phyloP scores from a whole-genome alignment of 2,797 vertebrate genomes.

The Sebastes variabilis region DNA sequence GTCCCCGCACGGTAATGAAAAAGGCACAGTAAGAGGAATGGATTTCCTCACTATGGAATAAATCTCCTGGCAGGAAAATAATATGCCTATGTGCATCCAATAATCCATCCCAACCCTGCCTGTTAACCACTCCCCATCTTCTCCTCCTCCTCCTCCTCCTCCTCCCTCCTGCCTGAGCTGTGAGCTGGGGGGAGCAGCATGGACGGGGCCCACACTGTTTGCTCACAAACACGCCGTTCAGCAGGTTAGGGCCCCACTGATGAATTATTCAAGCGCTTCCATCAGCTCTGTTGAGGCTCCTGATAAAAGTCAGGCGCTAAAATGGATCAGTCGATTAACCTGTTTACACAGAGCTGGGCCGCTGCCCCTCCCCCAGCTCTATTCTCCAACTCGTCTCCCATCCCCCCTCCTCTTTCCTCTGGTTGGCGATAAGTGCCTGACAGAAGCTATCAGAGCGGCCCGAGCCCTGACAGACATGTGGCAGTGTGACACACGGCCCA shows the following conservation, averaged over 20 bases:
- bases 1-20: conserved; percentile 68
- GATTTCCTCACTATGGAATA: conserved; percentile 77
- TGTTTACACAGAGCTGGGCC: conserved; percentile 89
- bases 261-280: conserved; percentile 93
- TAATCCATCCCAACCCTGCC: conserved; percentile 78
- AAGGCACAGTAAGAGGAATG: conserved; percentile 71
- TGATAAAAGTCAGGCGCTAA: conserved; percentile 93
- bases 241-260: conserved; percentile 87
- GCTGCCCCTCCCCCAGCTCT: conserved; percentile 63
- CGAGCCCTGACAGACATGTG: conserved; percentile 79
- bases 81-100: conserved; percentile 78
- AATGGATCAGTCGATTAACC: conserved; percentile 95
- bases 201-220: conserved; percentile 80
- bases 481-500: conserved; percentile 71
- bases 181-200: conserved; percentile 57
- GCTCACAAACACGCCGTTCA: conserved; percentile 80
- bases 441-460: conserved; percentile 80
- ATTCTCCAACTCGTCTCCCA: conserved; percentile 48
- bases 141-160: conserved; percentile 27
- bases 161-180: not conserved
- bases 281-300: conserved; percentile 88
- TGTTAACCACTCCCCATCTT: conserved; percentile 77
- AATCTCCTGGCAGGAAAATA: conserved; percentile 81
- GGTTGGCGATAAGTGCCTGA: conserved; percentile 84
- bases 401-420: conserved; percentile 50